Conservation (phyloP, 2,113 vertebrate species). For the Cebus imitator region DNA sequence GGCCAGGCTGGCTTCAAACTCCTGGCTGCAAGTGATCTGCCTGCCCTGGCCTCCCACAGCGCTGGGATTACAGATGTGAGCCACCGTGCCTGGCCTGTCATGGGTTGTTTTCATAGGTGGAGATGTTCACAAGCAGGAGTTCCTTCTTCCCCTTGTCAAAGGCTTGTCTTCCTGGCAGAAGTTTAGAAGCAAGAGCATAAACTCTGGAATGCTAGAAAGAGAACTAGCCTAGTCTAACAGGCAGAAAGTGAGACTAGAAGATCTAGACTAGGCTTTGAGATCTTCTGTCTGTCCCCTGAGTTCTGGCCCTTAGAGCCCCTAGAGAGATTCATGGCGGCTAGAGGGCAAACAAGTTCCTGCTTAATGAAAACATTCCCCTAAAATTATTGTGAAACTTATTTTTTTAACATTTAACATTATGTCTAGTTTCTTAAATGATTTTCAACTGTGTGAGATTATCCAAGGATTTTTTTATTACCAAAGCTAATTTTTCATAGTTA, state of each 20-base stretch:
- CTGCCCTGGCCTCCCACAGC: too few relatives aligned
- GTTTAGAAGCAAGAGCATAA: neutral
- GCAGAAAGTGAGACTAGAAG: neutral
- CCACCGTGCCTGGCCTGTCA: too few relatives aligned
- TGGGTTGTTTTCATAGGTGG: neutral
- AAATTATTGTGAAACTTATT: neutral
- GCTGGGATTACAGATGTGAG: too few relatives aligned
- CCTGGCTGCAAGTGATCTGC: too few relatives aligned
- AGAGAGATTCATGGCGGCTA: neutral
- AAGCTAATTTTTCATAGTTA: neutral
- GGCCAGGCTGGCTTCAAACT: too few relatives aligned
- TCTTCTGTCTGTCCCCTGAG: neutral
- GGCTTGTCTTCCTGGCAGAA: neutral
- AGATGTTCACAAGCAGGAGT: neutral
- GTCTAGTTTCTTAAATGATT: slow-evolving; percentile 14
- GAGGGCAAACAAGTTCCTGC: neutral
- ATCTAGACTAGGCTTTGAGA: neutral
- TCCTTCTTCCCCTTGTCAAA: neutral
- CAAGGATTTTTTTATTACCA: neutral
- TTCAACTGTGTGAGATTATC: neutral
- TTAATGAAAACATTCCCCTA: neutral
- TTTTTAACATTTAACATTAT: slow-evolving; percentile 20
- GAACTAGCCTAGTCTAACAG: neutral
- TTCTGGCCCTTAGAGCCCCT: neutral
- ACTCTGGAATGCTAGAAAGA: neutral